Base-by-base conservation (phyloP, 2,888 invertebrate species). In the Poecilus cupreus region DNA sequence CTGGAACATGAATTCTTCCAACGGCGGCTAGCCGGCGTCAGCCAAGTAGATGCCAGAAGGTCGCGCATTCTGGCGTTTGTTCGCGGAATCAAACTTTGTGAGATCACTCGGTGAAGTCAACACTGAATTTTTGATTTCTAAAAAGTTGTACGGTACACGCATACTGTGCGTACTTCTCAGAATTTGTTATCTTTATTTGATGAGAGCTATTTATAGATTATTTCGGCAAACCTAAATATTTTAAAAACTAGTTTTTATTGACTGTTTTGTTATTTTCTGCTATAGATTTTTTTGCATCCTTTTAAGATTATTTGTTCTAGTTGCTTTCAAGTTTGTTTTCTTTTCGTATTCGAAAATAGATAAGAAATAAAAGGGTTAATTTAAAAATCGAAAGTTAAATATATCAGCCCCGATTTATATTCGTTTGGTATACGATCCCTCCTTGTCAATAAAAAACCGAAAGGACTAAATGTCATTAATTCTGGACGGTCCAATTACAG, bases 1-100 rank as follows among this genome's bases (percentile, higher is more conserved):
- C 60, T 60, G 26, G 60, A 60, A 60, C 26, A 26, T 60, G 60
- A 60, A 60, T 60, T 13, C 22, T 20, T 18, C 22, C 57, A 57
- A 24, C 5, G 11, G 24, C 60, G 39, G 18, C 8, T 16, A 3
- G 6, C 39, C 10, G 24, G 37, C 64, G 16, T 37, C 37, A 16
- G 32, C 16, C 1, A 13, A 6, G 13, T 16, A 32, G 39, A 32
- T 68, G 64, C 11, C 37, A 37, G 37, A 68, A 32, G 64, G 39
- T 68, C 37, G 64, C 64, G 64, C 32, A 10, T 68, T 37, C 37
- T 68, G 11, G 64, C 32, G 16, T 22, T 18, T 32, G 10, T 37
- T 68, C 37, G 10, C 11, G 16, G 37, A 68, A 37, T 54, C 24
- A 57, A 18, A 57, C 24, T 22, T 11, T 51, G 18, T 13, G 51